Percentiles rank a stretch among this genome's conserved stretches.
Conservation (phyloP, 2,797 vertebrate species). For the Enteromius unitaeniatus region DNA sequence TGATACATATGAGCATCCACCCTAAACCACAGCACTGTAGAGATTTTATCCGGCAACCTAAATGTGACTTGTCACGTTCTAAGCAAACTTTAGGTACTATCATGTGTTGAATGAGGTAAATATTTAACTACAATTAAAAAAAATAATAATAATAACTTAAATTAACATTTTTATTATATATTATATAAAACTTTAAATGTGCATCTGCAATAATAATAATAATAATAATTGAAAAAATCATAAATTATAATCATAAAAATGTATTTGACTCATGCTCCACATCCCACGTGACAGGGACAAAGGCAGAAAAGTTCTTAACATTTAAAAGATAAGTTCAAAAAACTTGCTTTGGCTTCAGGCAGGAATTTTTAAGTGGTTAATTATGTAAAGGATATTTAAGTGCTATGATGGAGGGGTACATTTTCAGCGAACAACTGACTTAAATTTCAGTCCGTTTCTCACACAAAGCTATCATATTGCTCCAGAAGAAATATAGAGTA, state of each 20-base stretch:
- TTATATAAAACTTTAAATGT: neutral
- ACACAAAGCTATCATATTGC: neutral
- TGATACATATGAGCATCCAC: neutral
- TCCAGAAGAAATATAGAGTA: neutral
- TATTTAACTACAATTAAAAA: neutral
- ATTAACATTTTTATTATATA: neutral
- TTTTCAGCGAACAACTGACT: neutral
- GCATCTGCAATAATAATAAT: neutral
- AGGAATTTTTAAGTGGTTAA: neutral
- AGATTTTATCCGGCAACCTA: slow-evolving; percentile 12
- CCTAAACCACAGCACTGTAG: slow-evolving; percentile 5
- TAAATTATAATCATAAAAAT: neutral
- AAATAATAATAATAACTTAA: neutral
- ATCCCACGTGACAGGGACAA: neutral
- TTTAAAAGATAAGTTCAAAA: slow-evolving; percentile 7
- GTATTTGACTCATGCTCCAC: neutral
- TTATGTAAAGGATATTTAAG: neutral
- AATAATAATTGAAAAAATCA: neutral
- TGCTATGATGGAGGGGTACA: neutral
- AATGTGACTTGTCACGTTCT: neutral
- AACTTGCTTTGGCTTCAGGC: slow-evolving; percentile 7
- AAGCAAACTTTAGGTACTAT: neutral
- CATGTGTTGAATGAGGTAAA: neutral
- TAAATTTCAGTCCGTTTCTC: slow-evolving; percentile 1
- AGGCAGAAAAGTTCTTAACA: neutral